A percentile compares a stretch with the other conserved stretches of the same genome.
Conservation (phyloP, 2,888 invertebrate species). For the Chymomyza procnemis region DNA sequence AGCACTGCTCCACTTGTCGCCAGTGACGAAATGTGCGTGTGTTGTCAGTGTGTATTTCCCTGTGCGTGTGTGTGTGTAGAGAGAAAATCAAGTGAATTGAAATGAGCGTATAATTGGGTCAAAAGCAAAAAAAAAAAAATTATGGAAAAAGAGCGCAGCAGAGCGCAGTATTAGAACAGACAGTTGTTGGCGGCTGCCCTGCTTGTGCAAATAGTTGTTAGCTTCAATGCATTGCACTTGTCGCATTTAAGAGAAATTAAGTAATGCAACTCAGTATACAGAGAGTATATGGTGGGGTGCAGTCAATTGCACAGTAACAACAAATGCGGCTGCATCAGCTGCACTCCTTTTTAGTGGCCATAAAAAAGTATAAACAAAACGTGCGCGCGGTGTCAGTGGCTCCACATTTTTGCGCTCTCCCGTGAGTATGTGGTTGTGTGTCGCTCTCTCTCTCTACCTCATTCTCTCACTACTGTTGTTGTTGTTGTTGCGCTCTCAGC, state of each 20-base stretch:
- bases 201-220: slow-evolving; percentile 8
- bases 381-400: slow-evolving; percentile 41
- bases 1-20: slow-evolving; percentile 69
- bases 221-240: background rate
- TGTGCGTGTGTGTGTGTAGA: slow-evolving; percentile 41
- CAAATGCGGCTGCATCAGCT: slow-evolving; percentile 10
- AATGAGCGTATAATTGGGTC: slow-evolving; percentile 77
- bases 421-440: too few relatives aligned
- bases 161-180: slow-evolving; percentile 47
- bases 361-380: slow-evolving; percentile 61
- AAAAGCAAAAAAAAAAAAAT: slow-evolving; percentile 62
- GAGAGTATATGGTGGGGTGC: too few relatives aligned
- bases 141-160: slow-evolving; percentile 58
- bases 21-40: slow-evolving; percentile 61
- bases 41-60: slow-evolving; percentile 28
- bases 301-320: background rate
- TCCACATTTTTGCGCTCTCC: slow-evolving; percentile 22
- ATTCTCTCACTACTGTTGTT: slow-evolving; percentile 41
- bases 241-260: slow-evolving; percentile 49
- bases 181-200: slow-evolving; percentile 5
- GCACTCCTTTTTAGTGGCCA: slow-evolving; percentile 25
- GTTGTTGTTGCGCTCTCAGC: slow-evolving; percentile 39
- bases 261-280: slow-evolving; percentile 53
- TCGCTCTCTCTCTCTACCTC: background rate
- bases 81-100: slow-evolving; percentile 72